These are phyloP conservation scores for Andricus quercusramuli DNA, from an alignment of 2,888 invertebrate species.

Conservation along the genomic window DNA sequence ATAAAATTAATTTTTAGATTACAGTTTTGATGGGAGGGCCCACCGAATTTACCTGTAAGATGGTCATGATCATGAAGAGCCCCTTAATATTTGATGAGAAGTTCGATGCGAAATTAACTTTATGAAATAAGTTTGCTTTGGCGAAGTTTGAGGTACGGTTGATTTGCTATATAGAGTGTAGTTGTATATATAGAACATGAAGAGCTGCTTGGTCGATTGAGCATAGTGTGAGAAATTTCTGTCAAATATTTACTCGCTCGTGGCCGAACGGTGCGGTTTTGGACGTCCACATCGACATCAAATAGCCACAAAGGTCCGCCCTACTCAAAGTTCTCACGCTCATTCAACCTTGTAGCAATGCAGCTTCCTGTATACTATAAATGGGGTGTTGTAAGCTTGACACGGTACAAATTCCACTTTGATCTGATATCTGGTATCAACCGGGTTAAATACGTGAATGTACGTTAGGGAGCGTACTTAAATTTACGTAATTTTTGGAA, in stretches of 20 bases:
- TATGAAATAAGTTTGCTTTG: not conserved
- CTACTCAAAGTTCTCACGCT: conserved; percentile 52
- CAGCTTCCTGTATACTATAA: conserved; percentile 41
- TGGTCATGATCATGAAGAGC: no score
- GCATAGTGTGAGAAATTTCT: conserved; percentile 42
- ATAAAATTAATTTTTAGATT: no score
- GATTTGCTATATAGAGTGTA: not conserved
- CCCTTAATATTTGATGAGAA: no score
- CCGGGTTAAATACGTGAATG: conserved; percentile 12
- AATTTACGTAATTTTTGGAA: no score
- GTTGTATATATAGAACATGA: not conserved
- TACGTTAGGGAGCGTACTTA: no score
- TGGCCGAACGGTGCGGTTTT: conserved; percentile 51
- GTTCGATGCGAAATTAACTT: not conserved
- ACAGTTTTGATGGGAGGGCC: no score
- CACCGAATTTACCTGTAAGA: no score
- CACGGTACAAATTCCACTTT: conserved; percentile 43
- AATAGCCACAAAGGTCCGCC: conserved; percentile 49
- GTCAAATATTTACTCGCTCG: conserved; percentile 55
- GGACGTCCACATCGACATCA: conserved; percentile 50
- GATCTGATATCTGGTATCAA: conserved; percentile 50
- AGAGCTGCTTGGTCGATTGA: conserved; percentile 15
- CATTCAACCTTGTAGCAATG: conserved; percentile 46
- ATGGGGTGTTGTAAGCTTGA: conserved; percentile 8
- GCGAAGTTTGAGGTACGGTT: not conserved